Base-by-base conservation (phyloP, 2,888 invertebrate species). In the Campopleginae sp. region DNA sequence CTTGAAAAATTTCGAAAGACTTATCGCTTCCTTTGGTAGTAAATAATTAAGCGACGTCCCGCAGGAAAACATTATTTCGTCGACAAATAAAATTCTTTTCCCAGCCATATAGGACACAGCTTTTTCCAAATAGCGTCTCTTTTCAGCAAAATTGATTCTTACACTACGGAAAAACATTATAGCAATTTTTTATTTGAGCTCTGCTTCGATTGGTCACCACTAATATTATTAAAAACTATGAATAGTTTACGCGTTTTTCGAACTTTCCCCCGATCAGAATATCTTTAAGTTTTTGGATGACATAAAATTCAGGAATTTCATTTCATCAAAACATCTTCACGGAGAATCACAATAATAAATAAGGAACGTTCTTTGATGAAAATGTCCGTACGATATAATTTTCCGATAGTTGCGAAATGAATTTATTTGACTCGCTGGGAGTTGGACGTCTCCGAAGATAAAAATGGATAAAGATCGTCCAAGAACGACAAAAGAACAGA, bases 401-500 rank as follows among this genome's bases (percentile, higher is more conserved):
- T 78, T 31, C 31, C 44, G 31, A 44, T 54, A 54, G 54, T 7
- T 44, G 58, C 31, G 8, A 61, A 61, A 61, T 46, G 14, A 38
- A 48, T 76, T 65, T 46, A 72, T 58, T 48, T 66, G 66, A 38
- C 46, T 51, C 33, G 12, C 3, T 58, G 8, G 46, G 14, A 48
- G 58, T 63, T 12, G 63, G 12, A 19, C 23, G 54, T 33, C 44
- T 61, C 27, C 42, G 77, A 70, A 71, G 71, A 23, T 7, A 27
- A 80, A 71, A 66, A 5, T 14, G 42, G 33, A n/a, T 19, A 31
- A 54, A 79, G 14, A 61, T 31, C 70, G 33, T 38, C 46, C 66
- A 51, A 42, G 7, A 42, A 72, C 33, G 23, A 61, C 66, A 68
- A 80, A 77, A 82, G 19, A 77, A 31, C 33, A 54, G 54, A 68